These are phyloP conservation scores for Regulus satrapa DNA, from an alignment of 2,113 vertebrate species.

Conservation along the genomic window DNA sequence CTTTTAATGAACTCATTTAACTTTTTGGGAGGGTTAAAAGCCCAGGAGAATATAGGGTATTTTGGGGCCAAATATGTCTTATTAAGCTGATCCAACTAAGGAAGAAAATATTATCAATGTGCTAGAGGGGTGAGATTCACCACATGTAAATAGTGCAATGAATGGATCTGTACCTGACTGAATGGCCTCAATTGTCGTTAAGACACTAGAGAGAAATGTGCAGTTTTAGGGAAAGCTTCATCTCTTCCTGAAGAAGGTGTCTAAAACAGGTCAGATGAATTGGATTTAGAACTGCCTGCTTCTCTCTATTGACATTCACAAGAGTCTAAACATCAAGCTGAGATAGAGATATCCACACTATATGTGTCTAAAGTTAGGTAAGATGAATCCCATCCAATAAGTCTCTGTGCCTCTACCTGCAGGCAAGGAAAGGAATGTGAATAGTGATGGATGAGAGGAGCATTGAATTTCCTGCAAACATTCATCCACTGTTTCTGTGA, in stretches of 20 bases:
- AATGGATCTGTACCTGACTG: not conserved
- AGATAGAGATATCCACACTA: constrained; percentile 35
- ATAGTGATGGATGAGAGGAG: constrained; percentile 58
- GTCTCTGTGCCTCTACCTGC: constrained; percentile 38
- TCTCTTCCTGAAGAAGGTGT: constrained; percentile 35
- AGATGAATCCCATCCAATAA: constrained; percentile 58
- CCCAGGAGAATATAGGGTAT: not conserved
- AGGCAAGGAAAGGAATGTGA: constrained; percentile 48
- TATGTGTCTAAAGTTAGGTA: constrained; percentile 53
- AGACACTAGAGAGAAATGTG: constrained; percentile 10
- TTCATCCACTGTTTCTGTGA: not conserved
- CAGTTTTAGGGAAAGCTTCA: constrained; percentile 22
- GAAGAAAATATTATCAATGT: not conserved
- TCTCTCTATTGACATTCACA: constrained; percentile 41
- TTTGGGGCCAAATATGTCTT: not conserved
- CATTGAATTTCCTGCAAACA: constrained; percentile 50
- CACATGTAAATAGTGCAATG: not conserved
- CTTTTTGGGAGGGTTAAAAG: not conserved
- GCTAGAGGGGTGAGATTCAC: not conserved
- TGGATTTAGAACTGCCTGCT: not conserved
- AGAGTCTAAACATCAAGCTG: constrained; percentile 35
- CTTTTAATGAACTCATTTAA: not conserved
- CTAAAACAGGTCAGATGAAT: constrained; percentile 37
- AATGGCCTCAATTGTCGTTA: not conserved
- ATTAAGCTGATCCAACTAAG: not conserved